These are phyloP conservation scores for Reticulitermes lucifugus DNA, from an alignment of 2,888 invertebrate genomes.

Conservation along the genomic window DNA sequence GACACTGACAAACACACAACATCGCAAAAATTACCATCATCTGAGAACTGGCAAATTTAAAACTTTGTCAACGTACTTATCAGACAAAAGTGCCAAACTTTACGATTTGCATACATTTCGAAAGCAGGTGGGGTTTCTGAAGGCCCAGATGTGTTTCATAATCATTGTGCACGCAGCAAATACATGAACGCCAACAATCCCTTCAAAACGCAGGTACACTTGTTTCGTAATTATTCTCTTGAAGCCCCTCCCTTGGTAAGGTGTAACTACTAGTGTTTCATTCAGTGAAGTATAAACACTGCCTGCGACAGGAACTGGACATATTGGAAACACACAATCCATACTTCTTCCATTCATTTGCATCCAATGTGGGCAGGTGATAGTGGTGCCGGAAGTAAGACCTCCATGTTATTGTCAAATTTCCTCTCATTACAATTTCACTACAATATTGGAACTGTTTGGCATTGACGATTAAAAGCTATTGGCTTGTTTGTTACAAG, in stretches of 20 bases:
- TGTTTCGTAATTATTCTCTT: too few species aligned
- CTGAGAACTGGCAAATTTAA: too few species aligned
- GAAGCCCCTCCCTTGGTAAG: neutral
- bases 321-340: constrained; percentile 23
- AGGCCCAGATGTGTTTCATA: too few species aligned
- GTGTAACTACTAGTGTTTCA: neutral
- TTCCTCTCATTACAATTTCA: constrained; percentile 49
- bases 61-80: too few species aligned
- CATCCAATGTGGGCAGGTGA: constrained; percentile 5
- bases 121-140: too few species aligned
- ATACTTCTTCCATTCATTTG: constrained; percentile 32
- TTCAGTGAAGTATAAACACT: neutral
- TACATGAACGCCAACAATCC: too few species aligned
- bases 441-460: constrained; percentile 45
- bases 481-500: constrained; percentile 40
- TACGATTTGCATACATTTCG: too few species aligned
- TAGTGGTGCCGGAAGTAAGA: constrained; percentile 17
- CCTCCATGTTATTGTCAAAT: constrained; percentile 49
- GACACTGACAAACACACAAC: too few species aligned
- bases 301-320: constrained; percentile 13
- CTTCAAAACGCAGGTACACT: too few species aligned
- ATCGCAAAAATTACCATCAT: too few species aligned
- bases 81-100: too few species aligned
- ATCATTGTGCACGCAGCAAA: too few species aligned
- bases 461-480: constrained; percentile 51